Percentiles rank a stretch among this genome's conserved stretches.
Conservation (phyloP, 2,113 vertebrate genomes). For the Centropus unirufus region DNA sequence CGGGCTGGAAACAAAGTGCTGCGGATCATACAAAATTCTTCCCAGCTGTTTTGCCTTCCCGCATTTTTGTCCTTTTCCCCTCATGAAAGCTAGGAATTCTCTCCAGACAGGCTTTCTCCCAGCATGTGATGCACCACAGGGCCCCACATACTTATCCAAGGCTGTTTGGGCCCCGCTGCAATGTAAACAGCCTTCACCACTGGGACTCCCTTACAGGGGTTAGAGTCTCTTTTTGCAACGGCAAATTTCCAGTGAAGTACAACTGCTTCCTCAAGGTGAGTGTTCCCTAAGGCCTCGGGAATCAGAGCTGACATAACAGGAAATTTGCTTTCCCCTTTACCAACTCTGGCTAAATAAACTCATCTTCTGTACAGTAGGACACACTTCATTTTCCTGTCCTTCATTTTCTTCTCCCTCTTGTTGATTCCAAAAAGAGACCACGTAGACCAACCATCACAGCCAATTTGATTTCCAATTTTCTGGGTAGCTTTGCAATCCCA, state of each 20-base stretch:
- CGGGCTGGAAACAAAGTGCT: neutral
- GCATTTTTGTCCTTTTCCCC: neutral
- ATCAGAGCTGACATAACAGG: neutral
- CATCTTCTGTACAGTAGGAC: neutral
- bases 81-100: neutral
- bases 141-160: neutral
- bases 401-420: conserved; percentile 1
- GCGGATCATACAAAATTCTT: conserved; percentile 1
- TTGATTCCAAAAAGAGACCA: conserved; percentile 27
- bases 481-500: conserved; percentile 16
- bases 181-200: neutral
- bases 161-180: neutral
- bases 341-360: conserved; percentile 22
- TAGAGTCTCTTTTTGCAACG: neutral
- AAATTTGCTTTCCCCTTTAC: conserved; percentile 25
- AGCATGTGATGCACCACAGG: neutral
- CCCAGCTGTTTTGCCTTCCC: neutral
- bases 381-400: conserved; percentile 8
- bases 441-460: conserved; percentile 11
- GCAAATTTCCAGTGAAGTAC: neutral
- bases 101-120: neutral
- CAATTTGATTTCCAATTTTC: conserved; percentile 47
- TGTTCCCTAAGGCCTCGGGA: conserved; percentile 2
- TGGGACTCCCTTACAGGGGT: neutral
- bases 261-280: neutral